phyloP scores from a whole-genome alignment of 2,113 vertebrate genomes.

The Centropus bengalensis region DNA sequence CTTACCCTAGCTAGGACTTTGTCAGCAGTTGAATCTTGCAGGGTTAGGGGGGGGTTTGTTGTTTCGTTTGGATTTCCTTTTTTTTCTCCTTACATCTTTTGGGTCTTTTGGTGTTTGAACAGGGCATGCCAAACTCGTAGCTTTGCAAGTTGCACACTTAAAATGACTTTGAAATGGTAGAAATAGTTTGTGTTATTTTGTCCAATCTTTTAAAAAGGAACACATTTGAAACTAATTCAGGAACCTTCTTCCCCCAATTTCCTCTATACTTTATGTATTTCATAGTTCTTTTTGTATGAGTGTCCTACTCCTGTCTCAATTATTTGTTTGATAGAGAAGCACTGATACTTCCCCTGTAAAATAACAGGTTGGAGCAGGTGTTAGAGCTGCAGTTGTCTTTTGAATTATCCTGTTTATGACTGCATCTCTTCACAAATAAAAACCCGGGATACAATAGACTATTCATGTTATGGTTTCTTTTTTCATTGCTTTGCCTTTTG shows the following conservation, averaged over 20 bases:
- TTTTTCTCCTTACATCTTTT: neutral
- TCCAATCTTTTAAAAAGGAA: neutral
- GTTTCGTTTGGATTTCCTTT: neutral
- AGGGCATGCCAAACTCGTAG: neutral
- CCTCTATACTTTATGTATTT: neutral
- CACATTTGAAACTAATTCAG: neutral
- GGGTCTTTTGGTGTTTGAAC: neutral
- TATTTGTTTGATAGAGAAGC: neutral
- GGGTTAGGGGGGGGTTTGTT: neutral
- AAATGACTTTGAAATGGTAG: neutral
- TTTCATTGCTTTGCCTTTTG: neutral
- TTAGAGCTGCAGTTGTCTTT: neutral
- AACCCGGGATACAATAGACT: neutral
- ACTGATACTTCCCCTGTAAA: neutral
- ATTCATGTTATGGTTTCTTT: neutral
- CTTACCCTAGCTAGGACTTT: neutral
- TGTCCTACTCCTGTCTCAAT: neutral
- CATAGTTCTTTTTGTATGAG: neutral
- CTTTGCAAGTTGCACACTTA: neutral
- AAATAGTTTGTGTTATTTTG: neutral
- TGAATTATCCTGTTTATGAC: neutral
- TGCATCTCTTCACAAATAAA: neutral
- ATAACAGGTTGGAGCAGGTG: neutral
- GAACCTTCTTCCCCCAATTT: neutral
- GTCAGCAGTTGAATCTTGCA: neutral